Evolutionary conservation across 2,888 invertebrate species (phyloP).

Genomic region (Pheosia tremula): DNA sequence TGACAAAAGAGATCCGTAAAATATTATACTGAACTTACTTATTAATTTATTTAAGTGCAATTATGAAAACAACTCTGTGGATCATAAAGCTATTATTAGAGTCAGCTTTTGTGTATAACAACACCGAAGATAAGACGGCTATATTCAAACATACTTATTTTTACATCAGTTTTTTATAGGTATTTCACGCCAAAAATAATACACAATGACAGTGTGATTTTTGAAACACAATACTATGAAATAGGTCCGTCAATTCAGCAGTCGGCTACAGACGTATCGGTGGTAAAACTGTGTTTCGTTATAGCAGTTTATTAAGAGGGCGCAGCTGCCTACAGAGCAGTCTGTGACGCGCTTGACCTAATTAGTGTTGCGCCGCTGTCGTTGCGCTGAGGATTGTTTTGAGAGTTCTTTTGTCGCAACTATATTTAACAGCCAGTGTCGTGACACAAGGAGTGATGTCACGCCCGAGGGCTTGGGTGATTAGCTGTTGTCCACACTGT

Average conservation of each 20-base stretch:
- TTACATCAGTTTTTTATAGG: too few species aligned
- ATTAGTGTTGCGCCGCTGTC: conserved; percentile 67
- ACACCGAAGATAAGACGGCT: too few species aligned
- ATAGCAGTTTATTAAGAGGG: conserved; percentile 75
- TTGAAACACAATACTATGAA: not conserved
- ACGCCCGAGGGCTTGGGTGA: conserved; percentile 35
- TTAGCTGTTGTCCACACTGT: conserved; percentile 10
- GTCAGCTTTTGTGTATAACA: too few species aligned
- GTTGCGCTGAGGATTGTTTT: conserved; percentile 62
- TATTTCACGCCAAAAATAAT: too few species aligned
- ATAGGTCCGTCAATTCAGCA: not conserved
- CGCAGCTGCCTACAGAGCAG: conserved; percentile 60
- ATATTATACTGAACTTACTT: too few species aligned
- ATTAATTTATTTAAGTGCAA: too few species aligned
- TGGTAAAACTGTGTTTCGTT: conserved; percentile 71
- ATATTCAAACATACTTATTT: too few species aligned
- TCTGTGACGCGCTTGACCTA: conserved; percentile 73
- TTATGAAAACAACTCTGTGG: too few species aligned
- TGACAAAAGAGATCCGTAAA: too few species aligned
- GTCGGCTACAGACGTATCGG: not conserved
- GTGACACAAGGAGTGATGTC: conserved; percentile 34
- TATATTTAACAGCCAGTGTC: conserved; percentile 39
- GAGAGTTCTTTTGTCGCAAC: conserved; percentile 55
- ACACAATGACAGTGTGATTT: too few species aligned
- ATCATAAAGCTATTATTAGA: too few species aligned